These are phyloP conservation scores for Chrysotoxum bicinctum DNA, from an alignment of 2,888 invertebrate genomes.

Conservation along the genomic window DNA sequence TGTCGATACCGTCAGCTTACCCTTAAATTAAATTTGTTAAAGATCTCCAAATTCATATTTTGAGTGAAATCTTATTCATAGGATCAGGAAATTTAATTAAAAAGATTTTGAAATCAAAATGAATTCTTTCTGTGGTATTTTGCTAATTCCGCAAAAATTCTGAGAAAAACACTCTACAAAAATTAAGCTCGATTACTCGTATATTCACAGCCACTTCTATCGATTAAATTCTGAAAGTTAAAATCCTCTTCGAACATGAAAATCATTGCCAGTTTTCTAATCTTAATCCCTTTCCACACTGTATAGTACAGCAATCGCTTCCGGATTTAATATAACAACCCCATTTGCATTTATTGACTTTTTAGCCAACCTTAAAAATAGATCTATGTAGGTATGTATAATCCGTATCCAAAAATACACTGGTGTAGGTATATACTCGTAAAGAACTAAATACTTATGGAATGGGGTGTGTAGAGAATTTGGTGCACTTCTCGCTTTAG, in stretches of 20 bases:
- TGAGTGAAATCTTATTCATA: no score
- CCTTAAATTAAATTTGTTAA: no score
- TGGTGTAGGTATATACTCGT: no score
- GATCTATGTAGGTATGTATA: no score
- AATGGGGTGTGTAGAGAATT: background rate
- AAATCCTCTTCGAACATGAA: conserved; percentile 5
- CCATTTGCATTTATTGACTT: conserved; percentile 29
- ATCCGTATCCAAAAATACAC: background rate
- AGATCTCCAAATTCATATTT: no score
- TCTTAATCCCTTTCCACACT: conserved; percentile 4
- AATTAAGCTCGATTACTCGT: background rate
- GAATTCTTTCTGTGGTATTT: background rate
- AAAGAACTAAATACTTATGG: background rate
- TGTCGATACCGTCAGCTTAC: no score
- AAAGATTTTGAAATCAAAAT: no score
- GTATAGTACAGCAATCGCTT: background rate
- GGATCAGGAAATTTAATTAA: no score
- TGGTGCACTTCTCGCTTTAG: background rate
- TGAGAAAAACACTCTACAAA: background rate
- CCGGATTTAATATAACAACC: conserved; percentile 28
- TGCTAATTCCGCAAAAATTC: background rate
- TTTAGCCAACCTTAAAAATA: background rate
- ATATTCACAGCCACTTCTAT: background rate
- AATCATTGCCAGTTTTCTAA: background rate
- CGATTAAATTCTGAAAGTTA: background rate